Percentiles rank a stretch among this genome's conserved stretches.
These are phyloP conservation scores for Mustela nigripes DNA, from an alignment of 2,113 vertebrate species.

Conservation along the genomic window DNA sequence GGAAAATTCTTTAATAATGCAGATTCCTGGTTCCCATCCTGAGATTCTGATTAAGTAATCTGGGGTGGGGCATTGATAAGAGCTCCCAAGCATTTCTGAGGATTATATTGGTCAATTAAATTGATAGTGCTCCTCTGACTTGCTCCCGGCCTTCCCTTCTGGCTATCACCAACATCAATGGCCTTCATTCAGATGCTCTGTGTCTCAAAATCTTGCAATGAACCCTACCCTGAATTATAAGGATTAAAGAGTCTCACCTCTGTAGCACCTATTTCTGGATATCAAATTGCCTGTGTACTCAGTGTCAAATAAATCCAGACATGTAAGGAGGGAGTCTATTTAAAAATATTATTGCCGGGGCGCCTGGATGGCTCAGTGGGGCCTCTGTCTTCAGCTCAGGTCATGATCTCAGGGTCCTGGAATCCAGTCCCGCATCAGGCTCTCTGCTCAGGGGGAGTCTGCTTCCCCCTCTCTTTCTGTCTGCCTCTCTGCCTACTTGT, in stretches of 20 bases:
- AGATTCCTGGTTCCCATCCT: not conserved
- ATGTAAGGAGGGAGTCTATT: not conserved
- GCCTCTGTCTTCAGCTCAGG: too few relatives aligned
- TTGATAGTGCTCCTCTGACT: not conserved
- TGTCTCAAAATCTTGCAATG: not conserved
- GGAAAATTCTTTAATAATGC: slow-evolving; percentile 12
- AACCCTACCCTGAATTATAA: not conserved
- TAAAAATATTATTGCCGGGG: not conserved
- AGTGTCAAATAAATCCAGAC: not conserved
- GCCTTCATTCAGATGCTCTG: not conserved
- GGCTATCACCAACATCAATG: not conserved
- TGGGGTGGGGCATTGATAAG: not conserved
- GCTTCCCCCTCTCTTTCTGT: too few relatives aligned
- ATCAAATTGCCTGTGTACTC: not conserved
- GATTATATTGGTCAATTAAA: not conserved
- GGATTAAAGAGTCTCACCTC: not conserved
- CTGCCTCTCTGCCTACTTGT: too few relatives aligned
- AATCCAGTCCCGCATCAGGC: too few relatives aligned
- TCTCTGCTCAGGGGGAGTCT: too few relatives aligned
- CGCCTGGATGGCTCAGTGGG: too few relatives aligned
- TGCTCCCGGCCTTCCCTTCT: not conserved
- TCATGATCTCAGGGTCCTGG: too few relatives aligned
- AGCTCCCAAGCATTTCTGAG: not conserved
- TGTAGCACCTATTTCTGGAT: not conserved
- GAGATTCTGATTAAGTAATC: not conserved